Evolutionary conservation across 1,140 invertebrate genomes (phyloP), one percentile per base, ranked within the genome.

Genomic region (Panulirus ornatus): DNA sequence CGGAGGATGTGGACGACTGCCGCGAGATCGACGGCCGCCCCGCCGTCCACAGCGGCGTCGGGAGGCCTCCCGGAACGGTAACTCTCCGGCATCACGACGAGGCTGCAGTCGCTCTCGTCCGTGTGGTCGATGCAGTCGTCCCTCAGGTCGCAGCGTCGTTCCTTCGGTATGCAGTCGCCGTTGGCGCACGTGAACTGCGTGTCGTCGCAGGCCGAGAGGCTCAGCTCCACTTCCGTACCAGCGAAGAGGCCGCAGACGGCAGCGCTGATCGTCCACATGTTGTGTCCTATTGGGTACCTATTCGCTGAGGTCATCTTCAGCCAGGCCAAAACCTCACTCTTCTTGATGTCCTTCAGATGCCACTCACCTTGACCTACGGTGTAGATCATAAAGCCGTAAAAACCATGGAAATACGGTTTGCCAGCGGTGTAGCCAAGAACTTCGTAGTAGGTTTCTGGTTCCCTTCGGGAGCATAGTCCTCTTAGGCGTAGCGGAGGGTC

Each of bases 181-280:
- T 88, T 92, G 76, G 84, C 79, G 51, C 91, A 92, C 6, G 86
- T 90, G 84, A 92, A 92, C 34, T 92, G 58, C 58, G 88, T 54
- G 51, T 82, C 79, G 54, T 86, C 79, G 51, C 88, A 90, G 44
- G 79, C 79, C 34, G 90, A 91, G 47, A 91, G 82, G 44, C 90
- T 87, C 27, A 91, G 78, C 27, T 75, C 47, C 5, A 91, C 16
- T 42, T 42, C 42, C 6, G 86, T 81, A 8, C 86, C 86, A 22
- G 16, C 30, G 14, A 40, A 34, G 6, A 22, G 11, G 36, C 27
- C 38, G 38, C 82, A 84, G 8, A 70, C 8, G 16, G 54, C 16
- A 19, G 51, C 27, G 42, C n/a, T 58, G 78, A 81, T 40, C 3
- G 22, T 54, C 78, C 78, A 81, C 6, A 2, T 81, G 78, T 81